Evolutionary conservation across 2,888 invertebrate genomes (phyloP).

Genomic region (Dryocosmus kuriphilus): DNA sequence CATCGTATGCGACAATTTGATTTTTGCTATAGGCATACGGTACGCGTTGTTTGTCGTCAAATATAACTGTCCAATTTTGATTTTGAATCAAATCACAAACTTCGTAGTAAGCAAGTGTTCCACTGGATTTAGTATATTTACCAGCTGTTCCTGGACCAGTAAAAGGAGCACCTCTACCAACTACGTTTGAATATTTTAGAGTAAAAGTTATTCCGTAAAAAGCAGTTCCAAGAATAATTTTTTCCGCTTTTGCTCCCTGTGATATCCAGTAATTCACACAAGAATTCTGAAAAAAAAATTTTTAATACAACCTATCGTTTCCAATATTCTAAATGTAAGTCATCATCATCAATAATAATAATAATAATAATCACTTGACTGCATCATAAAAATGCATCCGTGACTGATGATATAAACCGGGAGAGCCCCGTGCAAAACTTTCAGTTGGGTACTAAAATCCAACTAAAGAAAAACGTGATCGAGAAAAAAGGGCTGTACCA

Average conservation of each 20-base stretch:
- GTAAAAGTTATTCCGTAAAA: conserved; percentile 86
- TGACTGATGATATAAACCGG: too few species aligned
- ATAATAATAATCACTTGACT: too few species aligned
- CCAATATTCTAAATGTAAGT: too few species aligned
- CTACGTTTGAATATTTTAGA: conserved; percentile 77
- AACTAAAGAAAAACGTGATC: too few species aligned
- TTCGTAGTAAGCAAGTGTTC: conserved; percentile 87
- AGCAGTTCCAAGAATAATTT: conserved; percentile 85
- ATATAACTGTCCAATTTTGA: conserved; percentile 69
- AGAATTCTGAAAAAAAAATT: conserved; percentile 71
- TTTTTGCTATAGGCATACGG: conserved; percentile 74
- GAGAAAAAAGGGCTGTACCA: too few species aligned
- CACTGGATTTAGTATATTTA: conserved; percentile 82
- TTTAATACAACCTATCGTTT: too few species aligned
- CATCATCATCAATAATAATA: too few species aligned
- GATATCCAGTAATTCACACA: conserved; percentile 79
- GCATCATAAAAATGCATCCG: too few species aligned
- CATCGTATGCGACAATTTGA: conserved; percentile 65
- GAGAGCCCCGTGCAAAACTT: too few species aligned
- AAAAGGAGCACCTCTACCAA: conserved; percentile 80
- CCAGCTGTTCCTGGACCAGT: conserved; percentile 82
- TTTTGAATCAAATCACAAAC: conserved; percentile 69
- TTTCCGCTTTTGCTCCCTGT: conserved; percentile 81
- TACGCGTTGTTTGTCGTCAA: conserved; percentile 74
- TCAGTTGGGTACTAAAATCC: too few species aligned